Evolutionary conservation across 2,888 invertebrate genomes (phyloP).

Genomic region (Mythimna pallens): DNA sequence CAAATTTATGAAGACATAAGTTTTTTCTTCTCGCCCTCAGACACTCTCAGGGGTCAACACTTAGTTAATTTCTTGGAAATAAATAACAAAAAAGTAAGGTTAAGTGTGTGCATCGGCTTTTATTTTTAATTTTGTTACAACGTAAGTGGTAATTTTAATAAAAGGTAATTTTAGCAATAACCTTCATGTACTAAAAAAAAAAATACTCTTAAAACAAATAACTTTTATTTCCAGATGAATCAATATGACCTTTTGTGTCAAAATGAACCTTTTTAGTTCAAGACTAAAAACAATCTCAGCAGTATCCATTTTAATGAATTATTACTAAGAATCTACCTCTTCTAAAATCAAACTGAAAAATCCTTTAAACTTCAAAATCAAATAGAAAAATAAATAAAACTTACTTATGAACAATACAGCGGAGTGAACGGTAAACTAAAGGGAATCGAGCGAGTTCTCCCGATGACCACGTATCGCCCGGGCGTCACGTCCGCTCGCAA

Average conservation of each 20-base stretch:
- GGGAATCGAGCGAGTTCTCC: constrained; percentile 56
- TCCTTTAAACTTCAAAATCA: constrained; percentile 7
- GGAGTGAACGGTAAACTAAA: constrained; percentile 50
- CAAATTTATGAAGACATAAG: constrained; percentile 68
- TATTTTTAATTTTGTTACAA: constrained; percentile 2
- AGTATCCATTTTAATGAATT: too few species aligned
- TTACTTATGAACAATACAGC: constrained; percentile 46
- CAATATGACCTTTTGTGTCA: too few species aligned
- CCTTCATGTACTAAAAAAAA: not conserved
- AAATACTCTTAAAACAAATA: too few species aligned
- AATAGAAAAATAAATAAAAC: constrained; percentile 37
- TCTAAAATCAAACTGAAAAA: not conserved
- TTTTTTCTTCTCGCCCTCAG: constrained; percentile 60
- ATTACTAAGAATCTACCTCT: too few species aligned
- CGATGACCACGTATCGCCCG: constrained; percentile 61
- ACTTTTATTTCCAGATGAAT: too few species aligned
- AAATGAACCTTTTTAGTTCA: too few species aligned
- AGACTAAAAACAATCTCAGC: too few species aligned
- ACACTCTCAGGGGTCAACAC: constrained; percentile 60
- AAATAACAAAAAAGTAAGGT: constrained; percentile 49
- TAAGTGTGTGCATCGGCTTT: constrained; percentile 9
- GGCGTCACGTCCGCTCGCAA: constrained; percentile 75
- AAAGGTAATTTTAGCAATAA: not conserved
- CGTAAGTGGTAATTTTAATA: not conserved
- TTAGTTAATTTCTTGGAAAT: constrained; percentile 67